These are phyloP conservation scores for Alcedo atthis DNA, from an alignment of 2,797 vertebrate genomes.

Conservation along the genomic window DNA sequence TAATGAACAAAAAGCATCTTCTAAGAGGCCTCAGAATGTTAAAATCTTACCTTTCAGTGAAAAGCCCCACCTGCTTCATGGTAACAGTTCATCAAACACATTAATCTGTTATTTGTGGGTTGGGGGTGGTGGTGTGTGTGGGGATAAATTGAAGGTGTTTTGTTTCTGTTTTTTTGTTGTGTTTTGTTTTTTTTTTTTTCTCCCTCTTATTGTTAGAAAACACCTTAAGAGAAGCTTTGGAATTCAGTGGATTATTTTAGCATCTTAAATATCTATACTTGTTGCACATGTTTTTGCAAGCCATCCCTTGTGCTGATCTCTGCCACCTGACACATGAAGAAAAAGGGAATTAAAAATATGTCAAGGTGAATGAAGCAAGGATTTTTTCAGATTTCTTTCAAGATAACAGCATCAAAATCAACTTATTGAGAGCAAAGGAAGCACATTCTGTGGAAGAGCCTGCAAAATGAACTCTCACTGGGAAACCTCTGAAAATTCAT, in stretches of 20 bases:
- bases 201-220: neutral
- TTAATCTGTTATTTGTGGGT: neutral
- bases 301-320: neutral
- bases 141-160: neutral
- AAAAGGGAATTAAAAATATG: neutral
- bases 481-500: constrained; percentile 9
- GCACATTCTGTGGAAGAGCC: neutral
- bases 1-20: neutral
- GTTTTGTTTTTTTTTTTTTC: neutral
- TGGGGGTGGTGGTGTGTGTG: too few species aligned
- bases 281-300: neutral
- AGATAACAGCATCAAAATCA: neutral
- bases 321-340: neutral
- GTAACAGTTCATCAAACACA: neutral
- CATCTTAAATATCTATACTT: neutral
- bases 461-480: neutral
- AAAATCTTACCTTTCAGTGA: neutral
- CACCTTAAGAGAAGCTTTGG: neutral
- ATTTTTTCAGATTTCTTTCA: neutral
- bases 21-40: neutral
- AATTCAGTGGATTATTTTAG: neutral
- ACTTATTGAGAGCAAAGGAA: neutral
- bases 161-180: too few species aligned
- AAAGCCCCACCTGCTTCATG: neutral
- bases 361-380: neutral